Base-by-base conservation (phyloP, 2,113 vertebrate genomes). In the Prochilodus magdalenae region DNA sequence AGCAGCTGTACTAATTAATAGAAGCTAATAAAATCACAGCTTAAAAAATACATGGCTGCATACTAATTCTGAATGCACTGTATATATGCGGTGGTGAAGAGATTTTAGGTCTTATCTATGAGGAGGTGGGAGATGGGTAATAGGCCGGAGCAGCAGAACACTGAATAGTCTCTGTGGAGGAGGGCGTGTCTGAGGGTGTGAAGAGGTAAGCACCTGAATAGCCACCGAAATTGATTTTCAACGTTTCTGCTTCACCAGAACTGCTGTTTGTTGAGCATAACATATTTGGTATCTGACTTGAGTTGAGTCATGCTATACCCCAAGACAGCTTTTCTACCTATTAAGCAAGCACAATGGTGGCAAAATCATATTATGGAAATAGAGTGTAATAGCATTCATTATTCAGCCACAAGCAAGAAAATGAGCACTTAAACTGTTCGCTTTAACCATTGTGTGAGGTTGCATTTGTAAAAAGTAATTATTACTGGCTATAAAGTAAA, bases 151-250 rank as follows among this genome's bases (percentile, higher is more conserved):
- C 26, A 65, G 27, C 2, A 5, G 3, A 20, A 33, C 18, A 36
- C 30, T 33, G 10, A 18, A 33, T 15, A 0, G 18, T 67, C 1
- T 67, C n/a, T 36, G 16, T 20, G 33, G 15, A 36, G 29, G 65
- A 4, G 30, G 65, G 20, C 5, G 18, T 22, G 65, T 67, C 30
- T 67, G 51, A 57, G 51, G 27, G 51, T 15, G 30, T 16, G 51
- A 24, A 3, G 5, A 36, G 55, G 14, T 6, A 51, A 55, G 1
- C 53, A 5, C 53, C 14, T 22, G 20, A 55, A 51, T 6, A 12
- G 53, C 16, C 20, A 55, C 16, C 18, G 2, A 18, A 18, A 55
- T 84, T 73, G 44, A 72, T 80, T 72, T 76, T 30, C 72, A 77
- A 65, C 59, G 73, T 22, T 66, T 55, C 66, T 73, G 47, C 51